These are phyloP conservation scores for Gerris buenoi DNA, from an alignment of 1,140 invertebrate species.

Conservation along the genomic window DNA sequence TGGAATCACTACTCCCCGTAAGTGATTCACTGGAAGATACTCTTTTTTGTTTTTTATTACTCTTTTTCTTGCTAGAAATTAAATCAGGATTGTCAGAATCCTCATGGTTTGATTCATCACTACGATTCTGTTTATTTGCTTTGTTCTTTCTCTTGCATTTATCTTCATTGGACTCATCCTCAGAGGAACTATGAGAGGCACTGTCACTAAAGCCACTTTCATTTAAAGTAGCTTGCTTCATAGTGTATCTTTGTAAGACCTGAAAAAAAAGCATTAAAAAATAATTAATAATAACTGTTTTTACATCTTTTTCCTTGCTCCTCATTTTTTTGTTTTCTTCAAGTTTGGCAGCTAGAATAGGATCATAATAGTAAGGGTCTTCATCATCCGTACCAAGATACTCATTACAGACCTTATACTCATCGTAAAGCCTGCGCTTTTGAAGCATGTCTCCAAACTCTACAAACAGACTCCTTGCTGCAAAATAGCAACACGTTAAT, in stretches of 20 bases:
- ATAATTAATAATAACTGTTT: not conserved
- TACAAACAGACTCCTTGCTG: not conserved
- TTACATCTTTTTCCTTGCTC: not conserved
- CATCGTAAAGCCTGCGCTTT: not conserved
- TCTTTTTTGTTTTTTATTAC: too few relatives aligned
- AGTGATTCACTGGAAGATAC: too few relatives aligned
- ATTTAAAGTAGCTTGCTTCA: not conserved
- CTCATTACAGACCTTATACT: not conserved
- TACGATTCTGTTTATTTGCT: too few relatives aligned
- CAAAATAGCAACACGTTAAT: not conserved
- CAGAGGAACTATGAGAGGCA: not conserved
- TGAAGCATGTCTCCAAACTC: not conserved
- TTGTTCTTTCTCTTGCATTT: not conserved
- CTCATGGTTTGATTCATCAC: too few relatives aligned
- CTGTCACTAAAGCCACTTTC: not conserved
- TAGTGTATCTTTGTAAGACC: not conserved
- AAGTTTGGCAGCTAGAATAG: not conserved
- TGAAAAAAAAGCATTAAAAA: not conserved
- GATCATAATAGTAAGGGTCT: not conserved
- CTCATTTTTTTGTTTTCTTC: not conserved
- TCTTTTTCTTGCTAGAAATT: too few relatives aligned
- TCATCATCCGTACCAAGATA: not conserved
- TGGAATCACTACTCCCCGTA: too few relatives aligned
- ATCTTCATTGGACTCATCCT: not conserved
- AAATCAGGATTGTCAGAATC: too few relatives aligned